Evolutionary conservation across 2,888 invertebrate species (phyloP).

Genomic region (Pachydiplax longipennis): DNA sequence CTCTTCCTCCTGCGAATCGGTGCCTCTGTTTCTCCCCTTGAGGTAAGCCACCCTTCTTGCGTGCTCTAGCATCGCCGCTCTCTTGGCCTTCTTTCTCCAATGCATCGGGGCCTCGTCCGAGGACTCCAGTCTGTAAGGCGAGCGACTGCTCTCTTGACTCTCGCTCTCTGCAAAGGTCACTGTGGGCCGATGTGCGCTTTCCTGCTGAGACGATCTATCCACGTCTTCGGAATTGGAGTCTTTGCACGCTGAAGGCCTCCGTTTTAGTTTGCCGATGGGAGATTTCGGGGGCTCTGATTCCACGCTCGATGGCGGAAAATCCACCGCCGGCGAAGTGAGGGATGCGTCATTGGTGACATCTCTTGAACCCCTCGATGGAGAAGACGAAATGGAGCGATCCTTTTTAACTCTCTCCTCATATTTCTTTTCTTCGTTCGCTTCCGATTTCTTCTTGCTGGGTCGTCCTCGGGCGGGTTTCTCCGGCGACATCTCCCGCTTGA

Average conservation of each 20-base stretch:
- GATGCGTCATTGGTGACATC: neutral
- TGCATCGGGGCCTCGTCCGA: conserved; percentile 53
- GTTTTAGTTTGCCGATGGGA: neutral
- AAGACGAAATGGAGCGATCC: neutral
- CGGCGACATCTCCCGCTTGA: conserved; percentile 51
- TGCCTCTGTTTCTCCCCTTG: neutral
- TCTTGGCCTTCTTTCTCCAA: conserved; percentile 51
- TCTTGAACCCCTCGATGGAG: neutral
- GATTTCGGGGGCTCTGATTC: conserved; percentile 23
- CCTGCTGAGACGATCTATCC: conserved; percentile 43
- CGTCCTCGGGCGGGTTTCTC: conserved; percentile 49
- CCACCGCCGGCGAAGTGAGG: neutral
- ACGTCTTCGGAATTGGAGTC: neutral
- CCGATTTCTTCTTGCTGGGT: neutral
- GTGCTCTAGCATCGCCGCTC: neutral
- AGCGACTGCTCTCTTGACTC: conserved; percentile 54
- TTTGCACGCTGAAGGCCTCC: neutral
- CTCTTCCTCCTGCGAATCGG: conserved; percentile 13
- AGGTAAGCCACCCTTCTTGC: neutral
- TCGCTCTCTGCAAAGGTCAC: conserved; percentile 47
- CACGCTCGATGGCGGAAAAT: neutral
- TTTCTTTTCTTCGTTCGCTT: neutral
- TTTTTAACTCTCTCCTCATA: neutral
- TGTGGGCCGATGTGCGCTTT: conserved; percentile 4
- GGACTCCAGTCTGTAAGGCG: conserved; percentile 51